Evolutionary conservation across 2,888 invertebrate genomes (phyloP).

Genomic region (Ectemnius continuus): DNA sequence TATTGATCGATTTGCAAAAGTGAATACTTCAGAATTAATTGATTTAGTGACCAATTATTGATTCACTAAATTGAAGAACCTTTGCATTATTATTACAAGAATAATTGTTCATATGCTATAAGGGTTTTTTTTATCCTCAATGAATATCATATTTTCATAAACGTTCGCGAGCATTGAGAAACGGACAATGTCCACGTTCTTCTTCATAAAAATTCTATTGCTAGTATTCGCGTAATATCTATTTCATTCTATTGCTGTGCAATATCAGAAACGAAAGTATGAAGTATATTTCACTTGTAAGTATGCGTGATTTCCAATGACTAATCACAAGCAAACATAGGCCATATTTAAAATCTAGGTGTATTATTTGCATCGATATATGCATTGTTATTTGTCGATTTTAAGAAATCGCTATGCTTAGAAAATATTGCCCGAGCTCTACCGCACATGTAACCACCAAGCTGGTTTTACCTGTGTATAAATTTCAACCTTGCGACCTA

Average conservation of each 20-base stretch:
- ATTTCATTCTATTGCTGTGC: slow-evolving; percentile 48
- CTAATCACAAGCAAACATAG: slow-evolving; percentile 8
- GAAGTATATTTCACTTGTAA: slow-evolving; percentile 24
- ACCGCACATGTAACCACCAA: no score
- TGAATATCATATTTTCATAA: slow-evolving; percentile 24
- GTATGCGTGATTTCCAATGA: slow-evolving; percentile 9
- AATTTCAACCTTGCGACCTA: slow-evolving; percentile 18
- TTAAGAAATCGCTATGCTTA: neutral
- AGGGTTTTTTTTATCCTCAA: slow-evolving; percentile 10
- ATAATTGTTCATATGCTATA: neutral
- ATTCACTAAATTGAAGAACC: no score
- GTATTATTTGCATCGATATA: slow-evolving; percentile 1
- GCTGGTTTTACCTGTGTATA: neutral
- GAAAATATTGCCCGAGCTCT: neutral
- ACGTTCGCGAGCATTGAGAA: neutral
- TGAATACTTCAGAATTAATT: no score
- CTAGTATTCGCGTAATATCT: slow-evolving; percentile 21
- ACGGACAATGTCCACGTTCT: slow-evolving; percentile 5
- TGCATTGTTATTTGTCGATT: neutral
- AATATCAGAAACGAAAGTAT: slow-evolving; percentile 26
- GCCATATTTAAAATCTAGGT: slow-evolving; percentile 17
- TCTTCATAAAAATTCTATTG: slow-evolving; percentile 15
- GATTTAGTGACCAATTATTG: no score
- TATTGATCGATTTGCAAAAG: no score
- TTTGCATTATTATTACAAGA: no score